Evolutionary conservation across 2,797 vertebrate species (phyloP).

Genomic region (Austrolebias charrua): DNA sequence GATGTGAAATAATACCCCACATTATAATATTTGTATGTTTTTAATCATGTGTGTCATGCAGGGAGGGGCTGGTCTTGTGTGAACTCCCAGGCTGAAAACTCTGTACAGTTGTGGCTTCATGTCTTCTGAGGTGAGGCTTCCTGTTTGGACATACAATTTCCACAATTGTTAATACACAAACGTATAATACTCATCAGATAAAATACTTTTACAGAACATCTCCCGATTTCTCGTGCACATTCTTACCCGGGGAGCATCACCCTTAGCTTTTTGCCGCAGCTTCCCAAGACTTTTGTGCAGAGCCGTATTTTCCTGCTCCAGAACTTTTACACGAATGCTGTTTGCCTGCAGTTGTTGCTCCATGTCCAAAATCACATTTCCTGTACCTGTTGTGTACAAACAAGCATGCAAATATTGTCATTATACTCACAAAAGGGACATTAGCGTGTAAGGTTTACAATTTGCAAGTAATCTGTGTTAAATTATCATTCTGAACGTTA

Average conservation of each 20-base stretch:
- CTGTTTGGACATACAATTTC: conserved; percentile 53
- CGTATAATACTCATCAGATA: neutral
- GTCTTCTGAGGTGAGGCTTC: conserved; percentile 66
- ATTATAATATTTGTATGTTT: too few relatives aligned
- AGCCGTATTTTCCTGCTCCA: conserved; percentile 85
- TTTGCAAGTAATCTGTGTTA: neutral
- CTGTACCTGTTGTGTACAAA: conserved; percentile 77
- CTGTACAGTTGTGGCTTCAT: conserved; percentile 10
- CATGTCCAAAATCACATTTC: conserved; percentile 86
- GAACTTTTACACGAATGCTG: conserved; percentile 80
- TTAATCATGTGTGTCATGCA: neutral
- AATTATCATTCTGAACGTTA: neutral
- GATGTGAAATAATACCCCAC: too few relatives aligned
- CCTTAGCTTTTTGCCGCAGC: conserved; percentile 73
- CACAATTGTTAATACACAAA: neutral
- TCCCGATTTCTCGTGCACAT: neutral
- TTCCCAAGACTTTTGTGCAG: conserved; percentile 79
- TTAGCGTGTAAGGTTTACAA: too few relatives aligned
- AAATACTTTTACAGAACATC: neutral
- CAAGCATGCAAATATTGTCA: conserved; percentile 2
- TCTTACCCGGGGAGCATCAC: conserved; percentile 71
- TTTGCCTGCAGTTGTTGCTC: conserved; percentile 89
- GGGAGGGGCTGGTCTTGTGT: neutral
- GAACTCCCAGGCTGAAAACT: neutral
- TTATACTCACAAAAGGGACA: neutral